Base-by-base conservation (phyloP, 2,797 vertebrate genomes). In the Euphonia xanthogaster region DNA sequence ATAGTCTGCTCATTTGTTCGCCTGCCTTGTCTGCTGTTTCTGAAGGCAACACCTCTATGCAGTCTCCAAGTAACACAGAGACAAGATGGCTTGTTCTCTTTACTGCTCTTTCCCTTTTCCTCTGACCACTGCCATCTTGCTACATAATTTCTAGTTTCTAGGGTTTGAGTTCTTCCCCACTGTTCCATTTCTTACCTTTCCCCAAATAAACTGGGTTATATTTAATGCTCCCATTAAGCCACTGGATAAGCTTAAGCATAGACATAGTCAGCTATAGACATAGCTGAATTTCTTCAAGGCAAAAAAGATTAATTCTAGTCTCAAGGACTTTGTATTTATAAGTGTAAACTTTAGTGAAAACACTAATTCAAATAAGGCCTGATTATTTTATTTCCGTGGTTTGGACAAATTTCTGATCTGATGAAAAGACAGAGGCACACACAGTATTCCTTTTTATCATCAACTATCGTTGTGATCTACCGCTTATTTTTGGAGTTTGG, bases 1-100 rank as follows among this genome's bases (percentile, higher is more conserved):
- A 10, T 2, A 37, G 3, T 42, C 44, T 42, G 27, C 12, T 48
- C 7, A 8, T 66, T 71, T 6, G 0, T 50, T 17, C 0, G 0
- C 27, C 42, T n/a, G 6, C 25, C 14, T 63, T 45, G 14, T 14
- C 47, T 47, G 35, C 16, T 25, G 5, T 53, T 90, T 68, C 51
- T 63, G 31, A 80, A 40, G 42, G 15, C 27, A 58, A 6, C 10
- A 47, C 12, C 12, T 35, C 30, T 14, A 9, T 77, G n/a, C 10
- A 72, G 22, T 60, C 39, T 35, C 30, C 8, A 24, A 68, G 24
- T 47, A 80, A 23, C 14, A 24, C 2, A 54, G 24, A 42, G 20
- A 44, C 28, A 31, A 77, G 6, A 30, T 13, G 17, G 5, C 6
- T 82, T 73, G 33, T 5, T 47, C 40, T 44, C n/a, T 55, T 74